Percentiles rank a stretch among this genome's conserved stretches.
phyloP scores from a whole-genome alignment of 2,113 vertebrate species.

The Chaenocephalus aceratus region DNA sequence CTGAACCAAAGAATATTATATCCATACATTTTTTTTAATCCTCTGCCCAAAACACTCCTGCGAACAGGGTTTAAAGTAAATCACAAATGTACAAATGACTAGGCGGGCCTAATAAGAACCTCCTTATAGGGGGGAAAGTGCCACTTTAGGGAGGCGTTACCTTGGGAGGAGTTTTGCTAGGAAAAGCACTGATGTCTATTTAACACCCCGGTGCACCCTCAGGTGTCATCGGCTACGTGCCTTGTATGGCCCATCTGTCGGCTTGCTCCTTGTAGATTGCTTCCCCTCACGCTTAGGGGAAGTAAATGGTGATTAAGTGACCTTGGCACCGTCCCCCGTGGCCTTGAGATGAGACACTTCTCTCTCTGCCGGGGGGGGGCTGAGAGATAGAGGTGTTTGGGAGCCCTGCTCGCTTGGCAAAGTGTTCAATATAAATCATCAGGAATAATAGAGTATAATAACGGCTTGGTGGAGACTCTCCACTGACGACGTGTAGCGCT shows the following conservation, averaged over 20 bases:
- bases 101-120: slow-evolving; percentile 41
- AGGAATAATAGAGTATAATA: slow-evolving; percentile 73
- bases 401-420: slow-evolving; percentile 49
- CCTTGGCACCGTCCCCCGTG: slow-evolving; percentile 70
- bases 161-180: slow-evolving; percentile 66
- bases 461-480: slow-evolving; percentile 48
- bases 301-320: slow-evolving; percentile 80
- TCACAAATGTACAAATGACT: slow-evolving; percentile 69
- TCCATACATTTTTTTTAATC: slow-evolving; percentile 32
- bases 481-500: slow-evolving; percentile 30
- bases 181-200: slow-evolving; percentile 78
- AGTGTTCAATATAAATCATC: slow-evolving; percentile 66
- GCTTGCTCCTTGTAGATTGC: slow-evolving; percentile 64
- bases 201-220: slow-evolving; percentile 75
- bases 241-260: slow-evolving; percentile 72
- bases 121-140: slow-evolving; percentile 56
- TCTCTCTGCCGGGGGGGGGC: slow-evolving; percentile 14
- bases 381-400: slow-evolving; percentile 32
- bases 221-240: slow-evolving; percentile 66
- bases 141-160: slow-evolving; percentile 70
- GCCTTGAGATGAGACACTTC: slow-evolving; percentile 67
- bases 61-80: slow-evolving; percentile 53
- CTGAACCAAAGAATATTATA: slow-evolving; percentile 30
- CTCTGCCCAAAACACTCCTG: slow-evolving; percentile 22
- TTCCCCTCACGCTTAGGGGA: slow-evolving; percentile 64